Percentiles rank a stretch among this genome's conserved stretches.
phyloP scores from a whole-genome alignment of 2,888 invertebrate species.

The Ophion slaviceki region DNA sequence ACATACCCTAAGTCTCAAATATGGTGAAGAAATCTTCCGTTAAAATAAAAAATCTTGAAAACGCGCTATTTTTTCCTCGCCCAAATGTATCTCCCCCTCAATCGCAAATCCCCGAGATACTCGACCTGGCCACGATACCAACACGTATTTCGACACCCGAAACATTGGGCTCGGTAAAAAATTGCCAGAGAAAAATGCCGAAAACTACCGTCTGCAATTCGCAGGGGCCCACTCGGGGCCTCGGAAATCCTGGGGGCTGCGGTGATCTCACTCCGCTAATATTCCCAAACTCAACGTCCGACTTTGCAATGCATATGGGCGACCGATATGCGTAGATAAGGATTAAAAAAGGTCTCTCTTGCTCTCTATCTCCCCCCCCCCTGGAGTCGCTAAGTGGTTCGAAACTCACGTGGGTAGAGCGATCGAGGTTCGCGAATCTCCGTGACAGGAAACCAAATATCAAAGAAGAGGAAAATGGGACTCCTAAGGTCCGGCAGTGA shows the following conservation, averaged over 20 bases:
- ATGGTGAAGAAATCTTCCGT: no score
- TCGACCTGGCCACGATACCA: neutral
- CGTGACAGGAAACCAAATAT: conserved; percentile 33
- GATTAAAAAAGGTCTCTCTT: conserved; percentile 73
- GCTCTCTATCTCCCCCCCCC: conserved; percentile 35
- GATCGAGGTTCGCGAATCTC: conserved; percentile 29
- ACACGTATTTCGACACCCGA: neutral
- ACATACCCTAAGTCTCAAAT: no score
- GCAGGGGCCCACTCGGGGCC: neutral
- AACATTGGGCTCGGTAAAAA: neutral
- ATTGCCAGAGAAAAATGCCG: neutral
- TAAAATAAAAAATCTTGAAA: no score
- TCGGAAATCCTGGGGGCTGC: neutral
- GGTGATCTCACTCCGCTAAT: conserved; percentile 73
- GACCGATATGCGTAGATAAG: conserved; percentile 80
- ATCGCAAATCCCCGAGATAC: neutral
- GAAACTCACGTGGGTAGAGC: conserved; percentile 65
- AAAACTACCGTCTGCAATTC: neutral
- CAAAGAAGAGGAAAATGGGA: conserved; percentile 29
- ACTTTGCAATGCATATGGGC: conserved; percentile 77
- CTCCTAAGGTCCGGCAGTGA: conserved; percentile 38
- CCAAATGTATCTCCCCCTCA: neutral
- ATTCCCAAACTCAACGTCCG: conserved; percentile 71
- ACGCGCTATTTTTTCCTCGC: no score
- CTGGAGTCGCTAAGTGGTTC: conserved; percentile 67